These are phyloP conservation scores for Panurus biarmicus DNA, from an alignment of 2,113 vertebrate genomes.

Conservation along the genomic window DNA sequence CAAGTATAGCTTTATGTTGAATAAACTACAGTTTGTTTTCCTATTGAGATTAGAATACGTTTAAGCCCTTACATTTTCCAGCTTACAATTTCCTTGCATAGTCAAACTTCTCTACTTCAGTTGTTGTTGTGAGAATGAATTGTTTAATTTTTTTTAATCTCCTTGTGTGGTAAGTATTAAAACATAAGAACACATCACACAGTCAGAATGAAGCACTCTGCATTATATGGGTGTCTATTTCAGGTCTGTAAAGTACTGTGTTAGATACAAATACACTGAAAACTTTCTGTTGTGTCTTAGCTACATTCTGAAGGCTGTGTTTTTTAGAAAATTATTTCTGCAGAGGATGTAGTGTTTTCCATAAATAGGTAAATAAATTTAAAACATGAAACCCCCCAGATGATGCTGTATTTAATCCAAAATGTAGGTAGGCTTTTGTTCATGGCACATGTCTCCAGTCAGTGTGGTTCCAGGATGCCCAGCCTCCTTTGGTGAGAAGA, in stretches of 20 bases:
- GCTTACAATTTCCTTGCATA: neutral
- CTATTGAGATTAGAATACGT: neutral
- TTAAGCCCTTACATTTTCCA: neutral
- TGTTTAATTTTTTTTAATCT: neutral
- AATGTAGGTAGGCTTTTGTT: neutral
- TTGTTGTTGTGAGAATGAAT: neutral
- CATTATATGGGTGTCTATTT: neutral
- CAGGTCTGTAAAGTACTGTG: neutral
- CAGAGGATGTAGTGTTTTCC: neutral
- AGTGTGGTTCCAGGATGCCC: neutral
- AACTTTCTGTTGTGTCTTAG: neutral
- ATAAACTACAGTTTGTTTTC: neutral
- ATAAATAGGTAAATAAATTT: neutral
- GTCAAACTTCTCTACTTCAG: neutral
- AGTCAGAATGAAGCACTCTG: neutral
- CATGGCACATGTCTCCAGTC: neutral
- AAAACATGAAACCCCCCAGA: neutral
- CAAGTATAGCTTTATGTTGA: neutral
- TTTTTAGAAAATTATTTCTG: neutral
- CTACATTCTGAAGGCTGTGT: neutral
- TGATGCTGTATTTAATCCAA: neutral
- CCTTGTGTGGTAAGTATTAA: neutral
- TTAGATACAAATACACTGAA: neutral
- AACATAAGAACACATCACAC: neutral
- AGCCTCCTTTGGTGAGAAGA: neutral